These are phyloP conservation scores for Passer domesticus DNA, from an alignment of 2,113 vertebrate species.

Conservation along the genomic window DNA sequence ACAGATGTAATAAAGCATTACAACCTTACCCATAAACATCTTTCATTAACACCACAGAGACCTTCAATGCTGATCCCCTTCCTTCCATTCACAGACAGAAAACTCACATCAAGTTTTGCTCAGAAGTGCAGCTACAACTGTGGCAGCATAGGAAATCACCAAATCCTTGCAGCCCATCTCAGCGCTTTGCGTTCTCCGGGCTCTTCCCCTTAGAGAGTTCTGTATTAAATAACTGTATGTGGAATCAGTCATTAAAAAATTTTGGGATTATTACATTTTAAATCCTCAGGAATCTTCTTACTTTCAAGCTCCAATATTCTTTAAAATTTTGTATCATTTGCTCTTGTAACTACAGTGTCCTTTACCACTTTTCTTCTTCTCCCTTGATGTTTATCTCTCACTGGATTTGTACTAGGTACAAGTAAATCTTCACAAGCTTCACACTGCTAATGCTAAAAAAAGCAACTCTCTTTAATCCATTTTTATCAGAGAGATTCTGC, in stretches of 20 bases:
- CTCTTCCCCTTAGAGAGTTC: not conserved
- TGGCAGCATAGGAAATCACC: not conserved
- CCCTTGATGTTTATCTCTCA: not conserved
- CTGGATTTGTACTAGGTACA: not conserved
- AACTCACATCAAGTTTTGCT: not conserved
- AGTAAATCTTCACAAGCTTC: not conserved
- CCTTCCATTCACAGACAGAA: not conserved
- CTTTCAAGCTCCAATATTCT: not conserved
- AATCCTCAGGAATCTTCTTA: not conserved
- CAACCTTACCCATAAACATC: not conserved
- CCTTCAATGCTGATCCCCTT: not conserved
- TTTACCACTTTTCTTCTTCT: not conserved
- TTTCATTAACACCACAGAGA: not conserved
- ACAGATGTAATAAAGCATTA: not conserved
- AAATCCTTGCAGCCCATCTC: not conserved
- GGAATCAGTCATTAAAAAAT: not conserved
- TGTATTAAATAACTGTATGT: not conserved
- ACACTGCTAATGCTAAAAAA: not conserved
- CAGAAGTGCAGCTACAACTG: not conserved
- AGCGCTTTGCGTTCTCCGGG: fast-evolving
- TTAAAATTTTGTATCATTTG: not conserved
- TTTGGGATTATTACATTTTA: not conserved
- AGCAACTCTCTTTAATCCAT: not conserved
- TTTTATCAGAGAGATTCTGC: not conserved
- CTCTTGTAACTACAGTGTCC: not conserved